Evolutionary conservation across 2,797 vertebrate genomes (phyloP), one percentile per base, ranked within the genome.

Genomic region (Oceanodroma leucorhoa): DNA sequence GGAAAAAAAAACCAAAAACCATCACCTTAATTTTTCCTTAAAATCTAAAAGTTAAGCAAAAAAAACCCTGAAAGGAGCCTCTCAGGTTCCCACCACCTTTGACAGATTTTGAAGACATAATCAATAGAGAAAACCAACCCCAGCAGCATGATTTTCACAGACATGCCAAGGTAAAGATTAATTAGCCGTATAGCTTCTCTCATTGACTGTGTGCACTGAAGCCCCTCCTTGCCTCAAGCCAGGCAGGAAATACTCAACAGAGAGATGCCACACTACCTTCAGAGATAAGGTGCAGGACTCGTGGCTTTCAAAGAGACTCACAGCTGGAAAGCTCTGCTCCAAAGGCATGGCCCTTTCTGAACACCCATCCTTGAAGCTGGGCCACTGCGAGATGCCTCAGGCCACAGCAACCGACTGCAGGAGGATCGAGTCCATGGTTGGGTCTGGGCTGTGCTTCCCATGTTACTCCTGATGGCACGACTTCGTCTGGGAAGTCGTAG

Each of bases 201-300:
- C 43, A 55, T 7, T 0, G 5, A 32, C 26, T n/a, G 2, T 3
- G 1, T 7, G 30, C 0, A 0, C 2, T 24, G 20, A 66, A 77
- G 17, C 19, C 21, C 16, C 6, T 76, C 50, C 41, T 65, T 46
- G 62, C 10, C 86, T 61, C 48, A 43, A 62, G 38, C 20, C 46
- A 77, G 16, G 14, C 30, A 50, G 46, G 54, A 76, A 72, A 83
- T 19, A 64, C 16, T 32, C 14, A 30, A 10, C 3, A 77, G 54
- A 30, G 29, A 46, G 66, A 53, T 61, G n/a, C 20, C 13, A 12
- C 8, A 9, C 36, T 48, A 14, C 41, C 27, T 48, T 48, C 71
- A 61, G 6, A 69, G 66, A 48, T 53, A 30, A 24, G 14, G 26
- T 11, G 32, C 20, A 54, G 65, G 22, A 80, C 20, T 53, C 7